phyloP scores from a whole-genome alignment of 2,888 invertebrate species.

The Euproctis similis region DNA sequence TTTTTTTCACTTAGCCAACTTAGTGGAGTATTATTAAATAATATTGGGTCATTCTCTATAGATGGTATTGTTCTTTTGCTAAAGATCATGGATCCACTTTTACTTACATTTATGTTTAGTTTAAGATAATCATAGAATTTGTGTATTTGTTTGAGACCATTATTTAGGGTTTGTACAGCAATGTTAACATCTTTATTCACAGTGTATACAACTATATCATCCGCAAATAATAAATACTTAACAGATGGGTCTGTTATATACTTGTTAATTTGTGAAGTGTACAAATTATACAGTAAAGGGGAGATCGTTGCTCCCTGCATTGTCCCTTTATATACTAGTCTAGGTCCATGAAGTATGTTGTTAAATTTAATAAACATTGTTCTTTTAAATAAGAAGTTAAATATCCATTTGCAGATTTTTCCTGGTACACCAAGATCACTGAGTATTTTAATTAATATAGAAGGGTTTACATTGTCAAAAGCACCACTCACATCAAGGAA shows the following conservation, averaged over 20 bases:
- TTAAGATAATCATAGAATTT: too few species aligned
- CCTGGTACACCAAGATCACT: constrained; percentile 1
- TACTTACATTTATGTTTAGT: constrained; percentile 1
- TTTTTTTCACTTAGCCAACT: too few species aligned
- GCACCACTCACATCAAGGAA: constrained; percentile 16
- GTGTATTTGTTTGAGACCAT: neutral
- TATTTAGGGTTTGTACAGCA: neutral
- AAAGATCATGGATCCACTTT: neutral
- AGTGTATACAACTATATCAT: constrained; percentile 9
- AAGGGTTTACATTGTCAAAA: constrained; percentile 13
- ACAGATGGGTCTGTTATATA: neutral
- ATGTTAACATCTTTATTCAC: constrained; percentile 1
- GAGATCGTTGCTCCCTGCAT: constrained; percentile 14
- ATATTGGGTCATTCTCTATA: too few species aligned
- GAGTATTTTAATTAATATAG: neutral
- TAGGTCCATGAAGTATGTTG: constrained; percentile 12
- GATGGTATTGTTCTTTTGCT: too few species aligned
- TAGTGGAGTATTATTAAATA: too few species aligned
- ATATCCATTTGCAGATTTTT: constrained; percentile 5
- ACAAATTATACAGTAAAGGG: constrained; percentile 12
- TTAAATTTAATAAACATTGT: constrained; percentile 13
- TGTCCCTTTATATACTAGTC: constrained; percentile 7
- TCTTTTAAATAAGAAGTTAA: constrained; percentile 9
- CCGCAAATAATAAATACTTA: constrained; percentile 6
- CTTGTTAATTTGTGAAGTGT: constrained; percentile 6